Percentiles rank a stretch among this genome's conserved stretches.
Evolutionary conservation across 2,888 invertebrate species (phyloP).

Genomic region (Hoplodrina blanda): DNA sequence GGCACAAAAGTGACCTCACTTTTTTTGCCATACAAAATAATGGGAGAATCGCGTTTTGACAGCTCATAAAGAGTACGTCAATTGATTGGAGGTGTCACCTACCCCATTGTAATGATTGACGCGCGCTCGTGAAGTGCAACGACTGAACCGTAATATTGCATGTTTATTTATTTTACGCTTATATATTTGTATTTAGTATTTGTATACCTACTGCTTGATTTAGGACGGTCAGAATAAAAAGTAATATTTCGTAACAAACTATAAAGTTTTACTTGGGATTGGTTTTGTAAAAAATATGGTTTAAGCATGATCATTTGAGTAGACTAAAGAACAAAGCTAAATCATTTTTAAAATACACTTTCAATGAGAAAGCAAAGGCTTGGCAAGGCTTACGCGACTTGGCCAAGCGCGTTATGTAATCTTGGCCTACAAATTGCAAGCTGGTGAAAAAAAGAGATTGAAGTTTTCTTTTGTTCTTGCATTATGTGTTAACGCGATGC

Average conservation of each 20-base stretch:
- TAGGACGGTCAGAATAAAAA: neutral
- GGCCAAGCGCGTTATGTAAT: no score
- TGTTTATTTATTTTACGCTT: conserved; percentile 64
- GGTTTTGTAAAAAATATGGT: neutral
- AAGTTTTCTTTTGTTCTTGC: no score
- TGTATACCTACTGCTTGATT: neutral
- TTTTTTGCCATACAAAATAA: no score
- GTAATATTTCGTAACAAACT: neutral
- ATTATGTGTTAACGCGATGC: no score
- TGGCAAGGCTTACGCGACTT: no score
- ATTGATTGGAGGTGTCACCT: no score
- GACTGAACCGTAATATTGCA: conserved; percentile 60
- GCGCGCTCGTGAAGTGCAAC: conserved; percentile 12
- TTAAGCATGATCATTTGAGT: neutral
- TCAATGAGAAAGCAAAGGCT: neutral
- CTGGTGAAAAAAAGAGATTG: no score
- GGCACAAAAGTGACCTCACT: no score
- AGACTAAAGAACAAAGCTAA: neutral
- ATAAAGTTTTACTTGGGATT: neutral
- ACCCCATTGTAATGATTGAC: no score
- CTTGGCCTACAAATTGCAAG: no score
- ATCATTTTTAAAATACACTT: neutral
- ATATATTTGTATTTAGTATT: conserved; percentile 29
- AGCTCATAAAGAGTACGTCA: no score
- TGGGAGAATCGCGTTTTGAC: no score